Conservation (phyloP, 2,888 invertebrate species). For the Pseudococcus longispinus region DNA sequence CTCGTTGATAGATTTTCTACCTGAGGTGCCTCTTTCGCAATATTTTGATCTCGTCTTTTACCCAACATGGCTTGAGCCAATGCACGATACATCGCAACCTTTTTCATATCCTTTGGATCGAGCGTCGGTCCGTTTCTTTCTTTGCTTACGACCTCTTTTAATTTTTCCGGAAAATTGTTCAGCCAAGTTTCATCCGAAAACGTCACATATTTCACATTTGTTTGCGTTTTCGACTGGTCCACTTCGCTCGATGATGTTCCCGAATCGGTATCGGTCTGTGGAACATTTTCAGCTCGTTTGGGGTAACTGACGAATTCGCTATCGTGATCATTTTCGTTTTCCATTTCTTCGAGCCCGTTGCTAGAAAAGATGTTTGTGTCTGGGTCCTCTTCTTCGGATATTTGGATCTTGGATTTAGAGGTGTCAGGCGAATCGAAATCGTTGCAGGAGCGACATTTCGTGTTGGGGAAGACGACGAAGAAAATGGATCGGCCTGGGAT, state of each 20-base stretch:
- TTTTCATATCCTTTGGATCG: neutral
- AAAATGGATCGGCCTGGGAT: conserved; percentile 59
- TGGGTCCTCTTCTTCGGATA: conserved; percentile 44
- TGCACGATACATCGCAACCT: conserved; percentile 55
- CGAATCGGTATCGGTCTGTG: neutral
- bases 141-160: conserved; percentile 28
- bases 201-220: conserved; percentile 58
- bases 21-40: neutral
- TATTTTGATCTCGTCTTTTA: conserved; percentile 21
- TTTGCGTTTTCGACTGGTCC: neutral
- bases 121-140: neutral
- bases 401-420: conserved; percentile 44
- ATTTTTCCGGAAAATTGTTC: conserved; percentile 56
- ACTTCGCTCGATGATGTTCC: neutral
- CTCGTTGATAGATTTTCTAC: neutral
- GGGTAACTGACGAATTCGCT: conserved; percentile 39
- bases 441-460: conserved; percentile 59
- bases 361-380: neutral
- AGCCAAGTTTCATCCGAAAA: conserved; percentile 59
- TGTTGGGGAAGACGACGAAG: conserved; percentile 60
- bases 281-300: neutral
- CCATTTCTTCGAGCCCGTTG: conserved; percentile 8
- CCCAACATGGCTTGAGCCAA: conserved; percentile 58
- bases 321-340: conserved; percentile 32
- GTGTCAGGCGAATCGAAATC: conserved; percentile 35